Conservation (phyloP, 2,113 vertebrate genomes). For the Ammodytes marinus region DNA sequence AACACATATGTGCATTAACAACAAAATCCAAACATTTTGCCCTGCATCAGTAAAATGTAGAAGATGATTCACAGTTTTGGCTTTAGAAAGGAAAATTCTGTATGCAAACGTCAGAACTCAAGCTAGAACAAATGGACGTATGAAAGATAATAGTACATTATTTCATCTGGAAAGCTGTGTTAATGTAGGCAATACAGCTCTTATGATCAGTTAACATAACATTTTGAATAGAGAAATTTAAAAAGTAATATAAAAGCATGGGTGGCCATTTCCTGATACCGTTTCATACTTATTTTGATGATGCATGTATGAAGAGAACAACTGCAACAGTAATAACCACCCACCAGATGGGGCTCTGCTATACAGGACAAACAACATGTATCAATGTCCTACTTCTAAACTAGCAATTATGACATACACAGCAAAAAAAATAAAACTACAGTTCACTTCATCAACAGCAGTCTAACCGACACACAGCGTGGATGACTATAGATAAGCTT, state of each 20-base stretch:
- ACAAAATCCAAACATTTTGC: not conserved
- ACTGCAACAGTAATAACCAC: constrained; percentile 47
- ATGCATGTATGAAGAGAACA: not conserved
- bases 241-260: not conserved
- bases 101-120: not conserved
- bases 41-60: not conserved
- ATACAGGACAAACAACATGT: constrained; percentile 31
- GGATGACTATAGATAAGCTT: not conserved
- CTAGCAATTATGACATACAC: not conserved
- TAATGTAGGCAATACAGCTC: no score
- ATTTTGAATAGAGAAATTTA: not conserved
- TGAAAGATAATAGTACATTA: not conserved
- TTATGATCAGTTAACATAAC: not conserved
- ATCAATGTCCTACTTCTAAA: not conserved
- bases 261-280: not conserved
- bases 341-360: constrained; percentile 78
- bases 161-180: not conserved
- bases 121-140: not conserved
- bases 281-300: not conserved
- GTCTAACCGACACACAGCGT: not conserved
- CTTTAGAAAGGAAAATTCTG: not conserved
- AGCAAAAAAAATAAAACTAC: constrained; percentile 13
- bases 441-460: not conserved
- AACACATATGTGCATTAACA: not conserved
- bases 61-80: not conserved